Base-by-base conservation (phyloP, 2,797 vertebrate genomes). In the Apogon hyalosoma region DNA sequence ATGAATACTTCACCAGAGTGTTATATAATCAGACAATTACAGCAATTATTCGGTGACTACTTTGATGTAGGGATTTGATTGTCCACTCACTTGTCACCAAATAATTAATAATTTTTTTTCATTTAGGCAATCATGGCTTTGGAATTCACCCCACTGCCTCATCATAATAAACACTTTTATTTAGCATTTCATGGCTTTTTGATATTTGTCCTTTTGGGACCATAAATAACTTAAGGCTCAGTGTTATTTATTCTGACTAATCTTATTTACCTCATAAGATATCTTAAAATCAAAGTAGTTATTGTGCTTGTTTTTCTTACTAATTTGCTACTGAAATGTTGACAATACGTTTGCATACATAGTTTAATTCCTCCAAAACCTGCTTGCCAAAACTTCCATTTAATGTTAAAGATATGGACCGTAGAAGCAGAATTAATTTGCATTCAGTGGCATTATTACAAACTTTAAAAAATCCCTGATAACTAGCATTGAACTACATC, bases 151-250 rank as follows among this genome's bases (percentile, higher is more conserved):
- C 66, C 65, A 77, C 60, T 77, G 69, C 72, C 51, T 79, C 60
- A 53, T 58, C 50, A 39, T 68, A 81, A 61, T 63, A 46, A 12
- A 69, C 57, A 60, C 39, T 43, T 86, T 87, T 82, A 88, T 89
- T 89, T 75, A 89, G 81, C 79, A 84, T 87, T 77, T 88, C 74
- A 79, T 81, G 60, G 70, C 73, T 66, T 83, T 88, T 77, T 68
- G 51, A 70, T 56, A 76, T 73, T 59, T 62, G 43, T 51, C 60
- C 57, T 3, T 74, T 78, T 71, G 39, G 19, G 33, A 76, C 42
- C 48, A 56, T 50, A 53, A 78, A 71, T 53, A 70, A 40, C 63
- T 21, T 83, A 78, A 76, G 15, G 24, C 69, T 73, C 36, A 40
- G 11, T 67, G 55, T 48, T 8, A 11, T 63, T 74, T 75, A 38